phyloP scores from a whole-genome alignment of 2,797 vertebrate genomes.

The Macrochelys suwanniensis region DNA sequence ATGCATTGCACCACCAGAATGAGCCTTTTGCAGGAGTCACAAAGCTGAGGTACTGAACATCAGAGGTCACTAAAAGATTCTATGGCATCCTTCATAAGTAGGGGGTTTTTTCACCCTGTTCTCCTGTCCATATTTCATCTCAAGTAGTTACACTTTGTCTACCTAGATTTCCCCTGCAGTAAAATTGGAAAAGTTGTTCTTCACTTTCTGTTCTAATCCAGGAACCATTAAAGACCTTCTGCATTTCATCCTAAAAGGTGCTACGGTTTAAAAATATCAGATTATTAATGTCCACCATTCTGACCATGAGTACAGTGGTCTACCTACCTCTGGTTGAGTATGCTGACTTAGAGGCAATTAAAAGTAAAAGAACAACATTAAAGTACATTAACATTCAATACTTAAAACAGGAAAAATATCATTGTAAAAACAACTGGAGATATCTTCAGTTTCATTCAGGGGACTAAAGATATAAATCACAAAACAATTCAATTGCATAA shows the following conservation, averaged over 20 bases:
- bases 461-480: slow-evolving; percentile 7
- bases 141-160: not conserved
- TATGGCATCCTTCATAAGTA: not conserved
- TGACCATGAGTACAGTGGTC: not conserved
- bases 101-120: not conserved
- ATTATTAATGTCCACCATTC: not conserved
- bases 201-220: not conserved
- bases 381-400: not conserved
- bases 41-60: not conserved
- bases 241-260: not conserved
- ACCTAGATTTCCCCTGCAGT: not conserved
- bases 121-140: not conserved
- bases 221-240: not conserved
- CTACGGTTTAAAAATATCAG: not conserved
- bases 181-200: not conserved
- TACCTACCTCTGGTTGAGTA: not conserved
- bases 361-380: not conserved
- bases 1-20: not conserved
- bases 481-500: slow-evolving; percentile 33
- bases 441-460: not conserved
- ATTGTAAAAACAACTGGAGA: slow-evolving; percentile 44
- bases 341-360: not conserved
- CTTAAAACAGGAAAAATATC: slow-evolving; percentile 45
- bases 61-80: not conserved
- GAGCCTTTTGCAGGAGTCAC: not conserved